Conservation (phyloP, 2,113 vertebrate genomes). For the Nothoprocta pentlandii region DNA sequence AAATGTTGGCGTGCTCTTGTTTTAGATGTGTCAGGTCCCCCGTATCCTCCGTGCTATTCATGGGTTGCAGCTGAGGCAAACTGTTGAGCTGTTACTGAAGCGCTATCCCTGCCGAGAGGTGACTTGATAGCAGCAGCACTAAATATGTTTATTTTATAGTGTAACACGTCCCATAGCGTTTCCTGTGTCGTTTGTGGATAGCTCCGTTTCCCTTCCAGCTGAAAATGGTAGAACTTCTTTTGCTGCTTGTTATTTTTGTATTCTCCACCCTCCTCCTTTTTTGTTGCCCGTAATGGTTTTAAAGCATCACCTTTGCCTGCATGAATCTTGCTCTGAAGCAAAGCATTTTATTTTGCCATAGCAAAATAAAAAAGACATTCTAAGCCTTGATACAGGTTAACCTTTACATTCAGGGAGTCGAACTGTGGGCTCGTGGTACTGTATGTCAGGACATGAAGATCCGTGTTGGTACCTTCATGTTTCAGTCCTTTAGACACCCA, state of each 20-base stretch:
- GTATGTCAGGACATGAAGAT: accelerated
- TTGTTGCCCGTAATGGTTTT: not conserved
- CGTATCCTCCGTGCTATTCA: not conserved
- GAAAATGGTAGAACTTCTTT: not conserved
- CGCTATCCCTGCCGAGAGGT: accelerated
- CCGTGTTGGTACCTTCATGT: not conserved
- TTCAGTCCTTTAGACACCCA: not conserved
- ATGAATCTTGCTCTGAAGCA: not conserved
- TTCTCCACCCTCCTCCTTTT: not conserved
- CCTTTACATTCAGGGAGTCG: not conserved
- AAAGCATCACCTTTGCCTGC: accelerated
- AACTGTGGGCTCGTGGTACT: accelerated
- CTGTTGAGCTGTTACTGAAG: not conserved
- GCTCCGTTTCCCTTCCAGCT: not conserved
- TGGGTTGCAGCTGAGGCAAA: not conserved
- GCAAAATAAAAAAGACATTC: not conserved
- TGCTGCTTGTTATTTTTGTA: not conserved
- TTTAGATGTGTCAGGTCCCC: accelerated
- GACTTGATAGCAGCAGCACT: not conserved
- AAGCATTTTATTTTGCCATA: not conserved
- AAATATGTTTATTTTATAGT: not conserved
- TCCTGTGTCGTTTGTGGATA: not conserved
- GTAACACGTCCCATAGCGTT: not conserved
- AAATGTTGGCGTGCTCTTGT: accelerated
- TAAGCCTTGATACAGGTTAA: accelerated